A percentile compares a stretch with the other conserved stretches of the same genome.
Evolutionary conservation across 2,113 vertebrate species (phyloP).

Genomic region (Camarhynchus parvulus): DNA sequence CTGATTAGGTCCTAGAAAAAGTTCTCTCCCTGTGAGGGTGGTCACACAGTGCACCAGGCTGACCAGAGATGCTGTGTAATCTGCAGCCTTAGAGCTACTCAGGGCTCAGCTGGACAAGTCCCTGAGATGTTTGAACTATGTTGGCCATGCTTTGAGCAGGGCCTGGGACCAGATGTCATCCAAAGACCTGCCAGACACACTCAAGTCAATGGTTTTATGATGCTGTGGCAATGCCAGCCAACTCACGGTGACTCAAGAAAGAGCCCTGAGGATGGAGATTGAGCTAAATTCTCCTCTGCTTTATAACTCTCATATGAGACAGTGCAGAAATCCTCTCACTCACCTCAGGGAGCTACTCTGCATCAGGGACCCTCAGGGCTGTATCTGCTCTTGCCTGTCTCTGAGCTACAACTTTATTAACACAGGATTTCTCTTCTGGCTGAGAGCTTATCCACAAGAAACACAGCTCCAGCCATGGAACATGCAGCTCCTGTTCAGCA

Average conservation of each 20-base stretch:
- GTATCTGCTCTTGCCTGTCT: not conserved
- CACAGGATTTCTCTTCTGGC: not conserved
- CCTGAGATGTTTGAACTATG: not conserved
- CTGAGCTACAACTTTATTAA: not conserved
- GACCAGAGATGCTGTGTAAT: not conserved
- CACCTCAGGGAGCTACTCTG: not conserved
- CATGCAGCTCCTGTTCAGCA: not conserved
- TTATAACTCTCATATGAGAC: not conserved
- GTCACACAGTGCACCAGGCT: not conserved
- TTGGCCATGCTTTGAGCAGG: not conserved
- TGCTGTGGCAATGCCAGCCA: not conserved
- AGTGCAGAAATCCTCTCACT: not conserved
- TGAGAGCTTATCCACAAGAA: not conserved
- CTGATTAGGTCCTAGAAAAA: not conserved
- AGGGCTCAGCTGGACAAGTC: not conserved
- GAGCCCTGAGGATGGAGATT: not conserved
- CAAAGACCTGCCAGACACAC: not conserved
- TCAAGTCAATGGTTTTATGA: not conserved
- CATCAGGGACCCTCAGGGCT: not conserved
- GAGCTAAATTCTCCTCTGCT: not conserved
- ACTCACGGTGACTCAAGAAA: not conserved
- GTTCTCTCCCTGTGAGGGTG: not conserved
- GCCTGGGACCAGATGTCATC: not conserved
- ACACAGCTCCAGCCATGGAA: accelerated
- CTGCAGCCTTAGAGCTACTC: not conserved